Base-by-base conservation (phyloP, 2,888 invertebrate genomes). In the Caenorhabditis drosophilae region DNA sequence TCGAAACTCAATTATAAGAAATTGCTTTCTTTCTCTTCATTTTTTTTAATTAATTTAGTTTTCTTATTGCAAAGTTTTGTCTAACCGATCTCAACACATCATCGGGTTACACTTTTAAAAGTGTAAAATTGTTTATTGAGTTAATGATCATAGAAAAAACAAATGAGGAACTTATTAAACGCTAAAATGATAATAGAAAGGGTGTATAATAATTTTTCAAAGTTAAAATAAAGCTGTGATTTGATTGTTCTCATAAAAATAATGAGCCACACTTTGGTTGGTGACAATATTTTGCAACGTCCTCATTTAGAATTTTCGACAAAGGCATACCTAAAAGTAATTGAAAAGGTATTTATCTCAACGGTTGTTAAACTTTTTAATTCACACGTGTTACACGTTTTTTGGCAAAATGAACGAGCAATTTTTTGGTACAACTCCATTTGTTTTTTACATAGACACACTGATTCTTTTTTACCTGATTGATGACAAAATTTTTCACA, bases 1-100 rank as follows among this genome's bases (percentile, higher is more conserved):
- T 71, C 18, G 67, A 71, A 50, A 71, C 71, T 4, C 41, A 42
- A 6, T 46, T 71, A 20, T 70, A 25, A 61, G 12, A 31, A 20
- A 7, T 34, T 42, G 35, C 4, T 34, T 15, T 20, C 22, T 9
- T 16, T 20, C 34, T 15, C 20, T 42, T 18, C 35, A 36, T 38
- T 27, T 27, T 31, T 40, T 18, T 42, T 42, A 23, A 42, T 42
- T 23, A 18, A 15, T 18, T 3, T 40, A 18, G 7, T 40, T 22
- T 18, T 18, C 20, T 40, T 36, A 15, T 36, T 40, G 4, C 40
- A 40, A 9, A 40, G 18, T 40, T 40, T 11, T 18, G 40, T n/a
- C n/a, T n/a, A n/a, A n/a, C n/a, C n/a, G n/a, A n/a, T n/a, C n/a
- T n/a, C n/a, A n/a, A n/a, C n/a, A 40, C 20, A 40, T 40, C 40